These are phyloP conservation scores for Malacoraja senta DNA, from an alignment of 2,797 vertebrate genomes.

Conservation along the genomic window DNA sequence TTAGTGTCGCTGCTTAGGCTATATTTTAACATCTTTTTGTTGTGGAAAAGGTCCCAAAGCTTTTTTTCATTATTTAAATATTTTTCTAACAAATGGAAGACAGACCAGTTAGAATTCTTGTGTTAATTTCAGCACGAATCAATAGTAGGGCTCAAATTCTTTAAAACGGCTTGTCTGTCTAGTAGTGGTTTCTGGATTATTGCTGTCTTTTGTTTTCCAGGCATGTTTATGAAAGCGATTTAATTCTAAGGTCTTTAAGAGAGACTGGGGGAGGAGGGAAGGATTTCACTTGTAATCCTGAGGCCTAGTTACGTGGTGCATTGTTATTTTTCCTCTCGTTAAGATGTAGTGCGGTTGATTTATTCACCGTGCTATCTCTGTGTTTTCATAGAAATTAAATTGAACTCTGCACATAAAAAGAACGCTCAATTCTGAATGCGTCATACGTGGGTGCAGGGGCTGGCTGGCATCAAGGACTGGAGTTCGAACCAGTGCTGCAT, in stretches of 20 bases:
- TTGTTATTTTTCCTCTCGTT: background rate
- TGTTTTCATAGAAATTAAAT: background rate
- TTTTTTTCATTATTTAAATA: background rate
- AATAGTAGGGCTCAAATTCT: too few species aligned
- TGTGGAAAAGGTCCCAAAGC: background rate
- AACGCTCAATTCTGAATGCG: conserved; percentile 56
- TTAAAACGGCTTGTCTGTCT: background rate
- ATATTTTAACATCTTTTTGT: background rate
- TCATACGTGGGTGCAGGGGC: conserved; percentile 53
- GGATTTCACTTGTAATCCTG: conserved; percentile 2
- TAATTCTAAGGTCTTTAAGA: conserved; percentile 19
- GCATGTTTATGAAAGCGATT: conserved; percentile 3
- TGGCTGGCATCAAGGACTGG: conserved; percentile 45
- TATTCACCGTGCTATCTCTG: background rate
- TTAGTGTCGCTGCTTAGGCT: conserved; percentile 61
- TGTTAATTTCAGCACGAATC: too few species aligned
- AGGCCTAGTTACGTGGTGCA: background rate
- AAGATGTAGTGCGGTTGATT: background rate
- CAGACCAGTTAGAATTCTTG: background rate
- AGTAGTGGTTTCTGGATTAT: background rate
- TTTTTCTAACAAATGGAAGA: background rate
- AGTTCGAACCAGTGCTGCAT: conserved; percentile 41
- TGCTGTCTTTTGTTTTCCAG: background rate
- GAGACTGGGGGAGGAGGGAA: background rate
- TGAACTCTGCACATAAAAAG: background rate